A percentile compares a stretch with the other conserved stretches of the same genome.
phyloP scores from a whole-genome alignment of 2,113 vertebrate species.

The Lota lota region DNA sequence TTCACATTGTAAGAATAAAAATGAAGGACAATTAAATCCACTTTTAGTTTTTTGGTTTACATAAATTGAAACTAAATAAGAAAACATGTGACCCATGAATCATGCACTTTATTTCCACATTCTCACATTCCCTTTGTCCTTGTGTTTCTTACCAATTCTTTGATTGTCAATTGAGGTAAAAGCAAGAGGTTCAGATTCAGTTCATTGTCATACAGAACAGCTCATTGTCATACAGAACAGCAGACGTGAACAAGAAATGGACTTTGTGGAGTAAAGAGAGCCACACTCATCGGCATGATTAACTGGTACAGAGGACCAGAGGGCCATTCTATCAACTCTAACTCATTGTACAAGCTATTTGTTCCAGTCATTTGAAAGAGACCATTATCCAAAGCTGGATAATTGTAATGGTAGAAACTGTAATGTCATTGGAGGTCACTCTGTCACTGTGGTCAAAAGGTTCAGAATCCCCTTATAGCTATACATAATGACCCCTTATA shows the following conservation, averaged over 20 bases:
- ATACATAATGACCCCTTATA: not conserved
- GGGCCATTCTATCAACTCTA: not conserved
- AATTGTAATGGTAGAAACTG: not conserved
- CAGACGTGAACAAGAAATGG: too few species aligned
- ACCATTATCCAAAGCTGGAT: not conserved
- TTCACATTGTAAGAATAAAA: not conserved
- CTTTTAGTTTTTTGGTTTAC: not conserved
- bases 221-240: too few species aligned
- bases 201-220: too few species aligned
- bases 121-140: too few species aligned
- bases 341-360: not conserved
- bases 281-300: not conserved
- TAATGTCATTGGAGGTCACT: slow-evolving; percentile 21
- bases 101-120: too few species aligned
- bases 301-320: not conserved
- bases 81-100: too few species aligned
- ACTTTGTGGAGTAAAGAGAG: too few species aligned
- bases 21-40: too few species aligned
- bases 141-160: too few species aligned
- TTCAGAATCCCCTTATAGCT: not conserved
- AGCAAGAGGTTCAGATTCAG: too few species aligned
- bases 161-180: too few species aligned
- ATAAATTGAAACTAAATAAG: not conserved
- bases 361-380: not conserved
- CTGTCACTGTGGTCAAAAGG: slow-evolving; percentile 31